A percentile compares a stretch with the other conserved stretches of the same genome.
These are phyloP conservation scores for Spinus olivaceus DNA, from an alignment of 2,797 vertebrate species.

Conservation along the genomic window DNA sequence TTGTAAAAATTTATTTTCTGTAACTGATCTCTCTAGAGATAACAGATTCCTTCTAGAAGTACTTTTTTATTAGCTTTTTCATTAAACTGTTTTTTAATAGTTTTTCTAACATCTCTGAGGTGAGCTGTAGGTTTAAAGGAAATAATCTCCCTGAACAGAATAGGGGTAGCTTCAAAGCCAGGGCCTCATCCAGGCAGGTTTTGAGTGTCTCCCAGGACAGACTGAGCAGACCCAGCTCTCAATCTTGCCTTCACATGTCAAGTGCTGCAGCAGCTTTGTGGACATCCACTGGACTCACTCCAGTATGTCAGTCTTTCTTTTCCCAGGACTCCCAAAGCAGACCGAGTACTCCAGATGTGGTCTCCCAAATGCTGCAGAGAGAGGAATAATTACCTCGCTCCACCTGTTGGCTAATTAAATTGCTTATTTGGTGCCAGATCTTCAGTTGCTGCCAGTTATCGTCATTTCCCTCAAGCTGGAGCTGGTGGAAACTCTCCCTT, in stretches of 20 bases:
- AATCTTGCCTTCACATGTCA: fast-evolving
- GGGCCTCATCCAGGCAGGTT: not conserved
- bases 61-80: not conserved
- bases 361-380: not conserved
- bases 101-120: not conserved
- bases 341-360: not conserved
- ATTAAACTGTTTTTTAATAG: not conserved
- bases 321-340: not conserved
- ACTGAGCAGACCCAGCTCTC: not conserved
- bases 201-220: not conserved
- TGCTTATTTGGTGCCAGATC: conserved; percentile 3
- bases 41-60: not conserved
- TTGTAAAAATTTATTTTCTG: not conserved
- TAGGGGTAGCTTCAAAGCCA: not conserved
- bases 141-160: not conserved
- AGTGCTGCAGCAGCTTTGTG: not conserved
- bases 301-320: not conserved
- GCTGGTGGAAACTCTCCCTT: not conserved
- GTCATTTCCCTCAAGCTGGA: not conserved
- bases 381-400: not conserved
- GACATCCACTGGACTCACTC: not conserved
- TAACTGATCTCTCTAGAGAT: not conserved
- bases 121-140: not conserved
- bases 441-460: not conserved
- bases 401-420: conserved; percentile 3